Evolutionary conservation across 2,888 invertebrate genomes (phyloP), one percentile per base, ranked within the genome.

Genomic region (Sepioteuthis lessoniana): DNA sequence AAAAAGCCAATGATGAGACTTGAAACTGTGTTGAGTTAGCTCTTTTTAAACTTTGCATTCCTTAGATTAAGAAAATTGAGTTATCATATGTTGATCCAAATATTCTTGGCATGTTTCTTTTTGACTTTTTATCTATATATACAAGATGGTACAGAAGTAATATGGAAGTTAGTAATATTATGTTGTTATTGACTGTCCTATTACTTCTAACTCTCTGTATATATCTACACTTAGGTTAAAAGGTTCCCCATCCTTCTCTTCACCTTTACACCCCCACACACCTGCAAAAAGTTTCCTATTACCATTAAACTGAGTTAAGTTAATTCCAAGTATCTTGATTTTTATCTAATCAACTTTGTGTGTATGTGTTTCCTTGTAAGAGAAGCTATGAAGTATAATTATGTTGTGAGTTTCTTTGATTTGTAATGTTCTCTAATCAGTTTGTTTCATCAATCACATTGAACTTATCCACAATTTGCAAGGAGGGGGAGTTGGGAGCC

Each of bases 361-460:
- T 76, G 76, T 76, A 13, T 16, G 76, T 76, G 16, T 76, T 76
- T 76, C 55, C 55, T 76, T 76, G 16, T 16, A 19, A n/a, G 16
- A n/a, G n/a, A n/a, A 76, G 76, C 76, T 76, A 76, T 76, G 76
- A 76, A 76, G 76, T n/a, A 35, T 76, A 76, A 76, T 76, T 76
- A n/a, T 35, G 35, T 76, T 76, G 76, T 76, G n/a, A 76, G n/a
- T 76, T 25, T 76, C 76, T 76, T 76, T 76, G 76, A 76, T 76
- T 76, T 76, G 76, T 76, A 76, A 76, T 76, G 76, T 8, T 76
- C 76, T 35, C 76, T 76, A 76, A 76, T 76, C 76, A 76, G 76
- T 76, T 76, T 76, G 76, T 76, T 76, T 76, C 76, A 76, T 76
- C 76, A 76, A 76, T 76, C 76, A 76, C 76, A 76, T 76, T 76